These are phyloP conservation scores for cat (Felis catus) DNA, from an alignment of 2,113 vertebrate genomes.

Conservation along the genomic window F.catus_Fca126_mat1.0 CM031424.1:39793501-39794000, in stretches of 20 bases:
- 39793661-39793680: neutral
- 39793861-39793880: neutral
- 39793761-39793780: neutral
- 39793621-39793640: neutral
- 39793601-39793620: neutral
- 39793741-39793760: neutral
- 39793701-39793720: neutral
- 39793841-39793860: neutral
- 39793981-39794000: neutral
- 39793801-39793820: neutral
- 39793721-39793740: neutral
- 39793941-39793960: neutral
- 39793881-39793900: neutral
- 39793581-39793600: neutral
- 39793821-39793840: neutral
- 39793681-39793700: neutral
- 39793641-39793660: neutral
- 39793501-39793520: no score
- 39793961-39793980: neutral
- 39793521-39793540: neutral
- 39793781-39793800: neutral
- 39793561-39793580: neutral
- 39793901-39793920: neutral
- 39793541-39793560: neutral
- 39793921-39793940: fast-evolving